Percentiles rank a stretch among this genome's conserved stretches.
Evolutionary conservation across 2,888 invertebrate species (phyloP).

Genomic region (Mellilla xanthometata): DNA sequence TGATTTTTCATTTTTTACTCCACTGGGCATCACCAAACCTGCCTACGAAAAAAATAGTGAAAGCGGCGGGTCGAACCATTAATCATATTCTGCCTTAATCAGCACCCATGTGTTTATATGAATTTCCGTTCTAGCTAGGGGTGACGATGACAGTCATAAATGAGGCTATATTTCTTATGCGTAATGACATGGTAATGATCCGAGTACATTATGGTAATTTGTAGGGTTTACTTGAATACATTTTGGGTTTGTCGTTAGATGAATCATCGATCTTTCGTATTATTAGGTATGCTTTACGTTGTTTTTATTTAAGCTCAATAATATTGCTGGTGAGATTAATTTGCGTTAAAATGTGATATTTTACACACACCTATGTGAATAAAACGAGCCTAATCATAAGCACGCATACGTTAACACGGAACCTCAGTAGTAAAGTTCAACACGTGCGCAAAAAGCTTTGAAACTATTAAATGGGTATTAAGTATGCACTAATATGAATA

Average conservation of each 20-base stretch:
- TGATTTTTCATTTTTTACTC: constrained; percentile 4
- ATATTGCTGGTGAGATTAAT: too few relatives aligned
- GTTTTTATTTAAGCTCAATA: too few relatives aligned
- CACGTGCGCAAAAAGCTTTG: constrained; percentile 5
- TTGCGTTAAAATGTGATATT: too few relatives aligned
- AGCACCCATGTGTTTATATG: constrained; percentile 13
- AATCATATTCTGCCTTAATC: constrained; percentile 16
- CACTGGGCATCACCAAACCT: neutral
- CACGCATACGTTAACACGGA: neutral
- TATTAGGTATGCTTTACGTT: too few relatives aligned
- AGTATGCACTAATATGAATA: constrained; percentile 6
- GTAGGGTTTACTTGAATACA: neutral
- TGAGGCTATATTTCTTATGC: constrained; percentile 11
- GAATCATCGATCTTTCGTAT: too few relatives aligned
- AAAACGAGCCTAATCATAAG: too few relatives aligned
- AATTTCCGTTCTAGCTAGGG: constrained; percentile 12
- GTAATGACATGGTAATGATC: constrained; percentile 11
- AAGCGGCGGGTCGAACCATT: constrained; percentile 6
- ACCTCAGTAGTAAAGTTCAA: neutral
- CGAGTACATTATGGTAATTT: neutral
- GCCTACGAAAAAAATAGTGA: constrained; percentile 9
- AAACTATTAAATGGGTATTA: constrained; percentile 1
- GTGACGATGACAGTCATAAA: constrained; percentile 16
- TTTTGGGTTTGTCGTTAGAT: neutral
- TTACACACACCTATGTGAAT: too few relatives aligned